These are phyloP conservation scores for Kryptopterus vitreolus DNA, from an alignment of 2,797 vertebrate species.

Conservation along the genomic window DNA sequence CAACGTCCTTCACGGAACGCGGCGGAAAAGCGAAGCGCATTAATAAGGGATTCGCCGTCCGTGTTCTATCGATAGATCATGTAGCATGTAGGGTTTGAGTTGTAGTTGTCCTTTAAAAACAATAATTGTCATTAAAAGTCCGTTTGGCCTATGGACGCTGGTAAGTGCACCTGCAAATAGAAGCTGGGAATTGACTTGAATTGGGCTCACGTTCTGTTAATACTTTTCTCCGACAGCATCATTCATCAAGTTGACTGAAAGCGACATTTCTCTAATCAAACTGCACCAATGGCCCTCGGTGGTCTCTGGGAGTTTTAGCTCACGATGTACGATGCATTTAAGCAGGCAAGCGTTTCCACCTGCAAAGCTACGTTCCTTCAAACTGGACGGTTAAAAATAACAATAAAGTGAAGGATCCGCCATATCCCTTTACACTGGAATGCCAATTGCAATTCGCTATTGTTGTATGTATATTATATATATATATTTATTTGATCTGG, in stretches of 20 bases:
- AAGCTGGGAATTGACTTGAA: slow-evolving; percentile 20
- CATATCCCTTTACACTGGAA: too few species aligned
- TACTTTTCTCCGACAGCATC: slow-evolving; percentile 29
- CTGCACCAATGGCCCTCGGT: not conserved
- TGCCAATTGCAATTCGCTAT: too few species aligned
- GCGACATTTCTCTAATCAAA: slow-evolving; percentile 32
- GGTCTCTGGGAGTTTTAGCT: slow-evolving; percentile 20
- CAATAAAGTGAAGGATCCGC: not conserved
- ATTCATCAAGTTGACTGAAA: slow-evolving; percentile 40
- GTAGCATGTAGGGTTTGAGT: not conserved
- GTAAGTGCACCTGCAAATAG: slow-evolving; percentile 1
- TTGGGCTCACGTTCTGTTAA: slow-evolving; percentile 27
- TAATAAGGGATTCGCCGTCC: not conserved
- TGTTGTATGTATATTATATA: too few species aligned
- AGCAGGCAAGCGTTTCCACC: slow-evolving; percentile 43
- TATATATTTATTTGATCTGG: too few species aligned
- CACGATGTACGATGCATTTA: slow-evolving; percentile 22
- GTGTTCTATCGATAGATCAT: not conserved
- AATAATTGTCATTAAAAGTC: not conserved
- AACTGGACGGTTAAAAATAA: slow-evolving; percentile 22
- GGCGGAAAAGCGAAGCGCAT: not conserved
- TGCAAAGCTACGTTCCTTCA: slow-evolving; percentile 11
- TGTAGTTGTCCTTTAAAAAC: not conserved
- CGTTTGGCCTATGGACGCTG: not conserved
- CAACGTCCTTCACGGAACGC: not conserved